Evolutionary conservation across 64 coral and sea anemone genomes (phyloP), one percentile per base, ranked within the genome.

Genomic region (Trachythela sp.): DNA sequence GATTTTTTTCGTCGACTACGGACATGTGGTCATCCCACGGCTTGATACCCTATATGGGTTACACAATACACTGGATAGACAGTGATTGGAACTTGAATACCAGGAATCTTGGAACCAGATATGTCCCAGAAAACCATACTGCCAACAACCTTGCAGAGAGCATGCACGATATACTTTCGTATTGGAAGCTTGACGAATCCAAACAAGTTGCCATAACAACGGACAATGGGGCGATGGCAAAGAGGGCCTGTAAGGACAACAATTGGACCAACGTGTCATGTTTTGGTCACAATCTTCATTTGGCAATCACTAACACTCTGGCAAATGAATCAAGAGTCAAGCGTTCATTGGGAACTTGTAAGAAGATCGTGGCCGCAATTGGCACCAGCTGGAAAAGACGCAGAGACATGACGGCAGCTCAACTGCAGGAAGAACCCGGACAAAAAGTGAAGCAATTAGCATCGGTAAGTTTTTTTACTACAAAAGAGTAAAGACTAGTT

Each of bases 21-120:
- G 71, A 77, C 71, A 77, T 77, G 71, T 77, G 32, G 71, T 77
- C 71, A 77, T 77, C 71, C 26, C 71, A 77, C 71, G 31, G 71
- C 36, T 77, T 77, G 29, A 38, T 6, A 3, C 71, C 71, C 3
- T 77, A 77, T 38, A 2, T 77, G 2, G 71, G 71, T 77, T 34
- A 77, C 71, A 77, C 71, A 17, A 77, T 77, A 3, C 71, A 77
- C 17, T 77, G 71, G 71, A 77, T 77, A 77, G 71, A 77, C 71
- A 77, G 71, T 17, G 71, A 77, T n/a, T 77, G 71, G 71, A 77
- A 77, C 71, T 38, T 77, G 71, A 77, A 77, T 5, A 77, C 32
- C 2, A 77, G 2, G 4, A 2, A 77, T 77, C 71, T 77, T 77
- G 71, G 71, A 77, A 77, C 71, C 2, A 77, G 71, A 77, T 17